These are phyloP conservation scores for Sarcophilus harrisii DNA, from an alignment of 2,797 vertebrate species.

Conservation along the genomic window DNA sequence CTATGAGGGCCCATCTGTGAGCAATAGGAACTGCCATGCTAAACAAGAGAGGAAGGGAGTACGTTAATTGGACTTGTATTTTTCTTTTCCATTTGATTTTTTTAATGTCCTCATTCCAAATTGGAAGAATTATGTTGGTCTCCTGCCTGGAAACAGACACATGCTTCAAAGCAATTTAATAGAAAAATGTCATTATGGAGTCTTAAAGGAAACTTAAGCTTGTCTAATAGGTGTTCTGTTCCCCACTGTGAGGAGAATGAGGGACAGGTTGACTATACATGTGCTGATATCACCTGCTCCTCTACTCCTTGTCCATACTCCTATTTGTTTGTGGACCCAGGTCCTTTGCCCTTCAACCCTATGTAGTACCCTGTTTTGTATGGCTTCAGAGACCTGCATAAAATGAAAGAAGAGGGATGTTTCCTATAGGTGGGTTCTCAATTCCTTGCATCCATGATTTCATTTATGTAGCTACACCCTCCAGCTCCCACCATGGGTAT, in stretches of 20 bases:
- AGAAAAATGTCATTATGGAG: not conserved
- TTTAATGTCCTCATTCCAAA: slow-evolving; percentile 57
- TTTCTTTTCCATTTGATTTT: slow-evolving; percentile 66
- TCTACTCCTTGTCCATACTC: not conserved
- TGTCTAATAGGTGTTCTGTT: not conserved
- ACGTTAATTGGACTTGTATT: not conserved
- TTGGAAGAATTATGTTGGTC: not conserved
- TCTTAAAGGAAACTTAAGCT: not conserved
- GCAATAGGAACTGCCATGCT: slow-evolving; percentile 26
- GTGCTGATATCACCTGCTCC: not conserved
- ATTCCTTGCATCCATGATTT: not conserved
- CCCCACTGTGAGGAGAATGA: not conserved
- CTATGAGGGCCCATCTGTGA: slow-evolving; percentile 68
- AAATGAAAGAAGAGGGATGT: not conserved
- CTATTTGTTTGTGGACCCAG: not conserved
- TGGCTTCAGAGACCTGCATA: not conserved
- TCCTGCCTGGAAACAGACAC: not conserved
- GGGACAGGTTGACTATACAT: not conserved
- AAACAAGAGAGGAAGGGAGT: slow-evolving; percentile 20
- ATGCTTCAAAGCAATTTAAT: not conserved
- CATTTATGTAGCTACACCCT: not conserved
- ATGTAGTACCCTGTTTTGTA: not conserved
- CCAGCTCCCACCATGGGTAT: not conserved
- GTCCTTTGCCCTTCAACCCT: not conserved
- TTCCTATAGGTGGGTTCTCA: not conserved